Evolutionary conservation across 2,113 vertebrate genomes (phyloP).

Genomic region (Anolis carolinensis): DNA sequence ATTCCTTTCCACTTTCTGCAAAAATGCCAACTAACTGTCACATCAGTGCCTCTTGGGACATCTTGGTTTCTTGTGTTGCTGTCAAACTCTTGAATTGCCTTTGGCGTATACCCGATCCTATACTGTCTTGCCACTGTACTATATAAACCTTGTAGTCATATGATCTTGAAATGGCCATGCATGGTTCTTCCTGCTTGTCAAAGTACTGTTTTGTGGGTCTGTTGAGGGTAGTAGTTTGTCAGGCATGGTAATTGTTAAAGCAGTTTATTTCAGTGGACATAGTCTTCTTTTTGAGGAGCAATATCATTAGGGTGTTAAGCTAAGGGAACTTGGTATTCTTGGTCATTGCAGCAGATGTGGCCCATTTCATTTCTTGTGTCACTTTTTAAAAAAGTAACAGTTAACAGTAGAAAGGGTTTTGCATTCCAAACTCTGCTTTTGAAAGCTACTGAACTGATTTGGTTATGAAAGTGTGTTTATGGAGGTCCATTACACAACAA

Average conservation of each 20-base stretch:
- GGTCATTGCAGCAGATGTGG: constrained; percentile 31
- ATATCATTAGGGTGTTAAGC: constrained; percentile 48
- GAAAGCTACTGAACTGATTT: constrained; percentile 9
- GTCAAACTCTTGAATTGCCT: constrained; percentile 49
- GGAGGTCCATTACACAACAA: constrained; percentile 32
- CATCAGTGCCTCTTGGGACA: constrained; percentile 56
- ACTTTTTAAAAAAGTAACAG: constrained; percentile 14
- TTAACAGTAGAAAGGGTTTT: constrained; percentile 2
- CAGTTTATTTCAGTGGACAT: constrained; percentile 55
- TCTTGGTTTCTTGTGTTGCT: constrained; percentile 57
- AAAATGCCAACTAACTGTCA: constrained; percentile 34
- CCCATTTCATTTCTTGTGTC: constrained; percentile 23
- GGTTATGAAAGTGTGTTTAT: constrained; percentile 22
- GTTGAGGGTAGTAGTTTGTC: constrained; percentile 71
- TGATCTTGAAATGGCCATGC: constrained; percentile 72
- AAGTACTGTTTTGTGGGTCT: constrained; percentile 68
- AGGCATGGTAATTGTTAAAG: constrained; percentile 66
- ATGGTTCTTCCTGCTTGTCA: constrained; percentile 75
- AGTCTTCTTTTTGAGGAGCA: constrained; percentile 56
- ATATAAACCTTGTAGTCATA: constrained; percentile 64
- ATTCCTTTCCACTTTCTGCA: neutral
- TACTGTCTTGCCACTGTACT: constrained; percentile 68
- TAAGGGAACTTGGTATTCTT: constrained; percentile 6
- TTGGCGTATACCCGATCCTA: constrained; percentile 48
- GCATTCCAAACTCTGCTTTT: neutral